Percentiles rank a stretch among this genome's conserved stretches.
phyloP scores from a whole-genome alignment of 2,113 vertebrate species.

The Pandion haliaetus region DNA sequence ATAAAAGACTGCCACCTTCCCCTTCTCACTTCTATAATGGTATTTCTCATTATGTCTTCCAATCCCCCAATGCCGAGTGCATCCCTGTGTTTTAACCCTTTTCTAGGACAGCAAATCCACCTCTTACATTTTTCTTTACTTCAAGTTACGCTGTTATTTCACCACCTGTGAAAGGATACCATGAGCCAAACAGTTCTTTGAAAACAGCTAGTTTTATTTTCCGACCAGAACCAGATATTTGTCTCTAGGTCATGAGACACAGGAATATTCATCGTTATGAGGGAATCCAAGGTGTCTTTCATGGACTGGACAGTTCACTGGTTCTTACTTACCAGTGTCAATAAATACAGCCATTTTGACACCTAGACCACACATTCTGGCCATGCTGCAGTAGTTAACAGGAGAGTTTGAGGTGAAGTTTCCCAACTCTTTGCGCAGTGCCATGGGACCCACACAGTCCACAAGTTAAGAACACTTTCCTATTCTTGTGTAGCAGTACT shows the following conservation, averaged over 20 bases:
- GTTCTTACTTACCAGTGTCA: neutral
- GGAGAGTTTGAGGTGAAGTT: neutral
- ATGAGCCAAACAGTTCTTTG: neutral
- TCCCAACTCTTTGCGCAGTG: neutral
- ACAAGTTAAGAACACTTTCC: neutral
- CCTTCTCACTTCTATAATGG: neutral
- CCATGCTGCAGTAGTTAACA: neutral
- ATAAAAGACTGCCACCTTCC: neutral
- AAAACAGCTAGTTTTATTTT: slow-evolving; percentile 46
- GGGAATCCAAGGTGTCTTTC: neutral
- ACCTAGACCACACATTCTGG: neutral
- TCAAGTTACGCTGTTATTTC: neutral
- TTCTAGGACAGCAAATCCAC: neutral
- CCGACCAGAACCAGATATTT: neutral
- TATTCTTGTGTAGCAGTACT: neutral
- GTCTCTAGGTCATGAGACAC: neutral
- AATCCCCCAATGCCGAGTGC: neutral
- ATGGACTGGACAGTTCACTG: neutral
- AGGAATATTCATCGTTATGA: neutral
- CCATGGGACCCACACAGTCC: neutral
- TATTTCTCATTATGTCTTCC: neutral
- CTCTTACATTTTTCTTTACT: neutral
- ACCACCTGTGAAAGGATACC: neutral
- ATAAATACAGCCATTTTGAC: neutral
- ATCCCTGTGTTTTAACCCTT: neutral